A percentile compares a stretch with the other conserved stretches of the same genome.
Evolutionary conservation across 2,113 vertebrate species (phyloP).

Genomic region (Perca flavescens): DNA sequence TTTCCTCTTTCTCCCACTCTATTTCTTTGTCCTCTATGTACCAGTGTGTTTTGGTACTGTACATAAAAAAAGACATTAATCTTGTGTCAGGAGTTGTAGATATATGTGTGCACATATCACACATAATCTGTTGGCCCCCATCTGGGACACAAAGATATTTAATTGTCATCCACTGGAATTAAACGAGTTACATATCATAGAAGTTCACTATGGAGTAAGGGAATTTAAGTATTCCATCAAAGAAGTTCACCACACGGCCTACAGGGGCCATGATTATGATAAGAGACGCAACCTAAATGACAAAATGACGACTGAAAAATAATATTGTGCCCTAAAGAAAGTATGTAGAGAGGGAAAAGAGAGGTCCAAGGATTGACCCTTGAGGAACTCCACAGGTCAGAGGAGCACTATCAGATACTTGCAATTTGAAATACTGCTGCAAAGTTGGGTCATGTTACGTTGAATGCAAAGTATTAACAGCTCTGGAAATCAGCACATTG

Average conservation of each 20-base stretch:
- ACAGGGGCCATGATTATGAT: too few relatives aligned
- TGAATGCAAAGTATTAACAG: neutral
- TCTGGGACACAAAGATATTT: neutral
- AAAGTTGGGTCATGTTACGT: neutral
- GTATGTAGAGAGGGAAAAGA: neutral
- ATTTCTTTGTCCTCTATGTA: neutral
- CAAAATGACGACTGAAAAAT: too few relatives aligned
- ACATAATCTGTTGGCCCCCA: neutral
- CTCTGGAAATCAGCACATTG: neutral
- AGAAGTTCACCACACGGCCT: neutral
- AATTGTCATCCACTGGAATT: neutral
- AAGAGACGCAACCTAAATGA: too few relatives aligned
- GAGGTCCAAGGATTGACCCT: neutral
- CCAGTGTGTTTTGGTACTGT: neutral
- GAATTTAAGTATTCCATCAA: too few relatives aligned
- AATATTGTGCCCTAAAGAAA: too few relatives aligned
- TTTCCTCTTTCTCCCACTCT: neutral
- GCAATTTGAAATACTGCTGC: neutral
- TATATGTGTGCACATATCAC: neutral
- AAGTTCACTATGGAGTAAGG: neutral
- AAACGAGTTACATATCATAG: neutral
- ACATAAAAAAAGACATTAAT: constrained; percentile 24
- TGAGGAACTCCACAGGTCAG: constrained; percentile 6
- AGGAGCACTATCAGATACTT: too few relatives aligned
- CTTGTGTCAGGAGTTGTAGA: constrained; percentile 7